These are phyloP conservation scores for Brachionus asplanchnoidis DNA, from an alignment of 1,140 invertebrate species.

Conservation along the genomic window DNA sequence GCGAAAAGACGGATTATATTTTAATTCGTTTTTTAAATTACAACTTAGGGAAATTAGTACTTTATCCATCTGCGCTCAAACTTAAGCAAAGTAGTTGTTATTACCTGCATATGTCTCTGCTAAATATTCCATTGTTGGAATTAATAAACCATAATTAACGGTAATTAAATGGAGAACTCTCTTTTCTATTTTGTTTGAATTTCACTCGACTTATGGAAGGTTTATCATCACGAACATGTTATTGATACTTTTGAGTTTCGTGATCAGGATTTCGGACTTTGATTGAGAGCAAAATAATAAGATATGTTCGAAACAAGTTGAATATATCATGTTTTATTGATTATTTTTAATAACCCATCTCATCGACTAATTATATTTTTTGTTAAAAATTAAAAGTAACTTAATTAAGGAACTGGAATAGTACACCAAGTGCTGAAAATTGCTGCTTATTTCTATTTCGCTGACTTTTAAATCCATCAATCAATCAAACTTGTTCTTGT, in stretches of 20 bases:
- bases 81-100: conserved; percentile 28
- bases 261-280: conserved; percentile 21
- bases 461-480: background rate
- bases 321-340: conserved; percentile 28
- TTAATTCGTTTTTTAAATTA: conserved; percentile 24
- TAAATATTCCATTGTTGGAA: background rate
- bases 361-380: background rate
- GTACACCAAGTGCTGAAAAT: background rate
- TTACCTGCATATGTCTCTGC: conserved; percentile 10
- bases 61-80: conserved; percentile 36
- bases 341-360: conserved; percentile 12
- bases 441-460: background rate
- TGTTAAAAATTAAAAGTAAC: background rate
- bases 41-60: conserved; percentile 31
- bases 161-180: conserved; percentile 32
- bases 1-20: background rate
- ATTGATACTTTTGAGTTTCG: conserved; percentile 34
- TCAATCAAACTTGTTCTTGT: conserved; percentile 13
- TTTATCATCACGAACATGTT: conserved; percentile 21
- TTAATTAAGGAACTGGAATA: background rate
- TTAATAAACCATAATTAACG: conserved; percentile 39
- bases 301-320: background rate
- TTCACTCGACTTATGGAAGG: background rate
- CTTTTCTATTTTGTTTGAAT: background rate
- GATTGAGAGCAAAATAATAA: conserved; percentile 29